phyloP scores from a whole-genome alignment of 1,140 invertebrate genomes.

The Meteorus sp. region DNA sequence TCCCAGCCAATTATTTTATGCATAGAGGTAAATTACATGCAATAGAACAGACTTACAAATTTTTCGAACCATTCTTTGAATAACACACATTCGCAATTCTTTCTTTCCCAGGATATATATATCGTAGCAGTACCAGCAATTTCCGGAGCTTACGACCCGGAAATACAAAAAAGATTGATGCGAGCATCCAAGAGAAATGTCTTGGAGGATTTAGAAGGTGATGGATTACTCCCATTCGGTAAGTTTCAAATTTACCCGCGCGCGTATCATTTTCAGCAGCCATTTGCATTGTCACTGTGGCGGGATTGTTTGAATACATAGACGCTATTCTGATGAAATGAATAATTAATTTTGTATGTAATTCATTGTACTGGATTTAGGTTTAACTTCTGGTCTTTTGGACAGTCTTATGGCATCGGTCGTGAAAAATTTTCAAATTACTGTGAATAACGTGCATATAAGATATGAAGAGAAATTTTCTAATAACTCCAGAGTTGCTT shows the following conservation, averaged over 20 bases:
- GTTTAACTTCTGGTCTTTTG: conserved; percentile 61
- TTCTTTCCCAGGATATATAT: conserved; percentile 69
- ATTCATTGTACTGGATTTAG: conserved; percentile 26
- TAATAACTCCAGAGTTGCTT: conserved; percentile 69
- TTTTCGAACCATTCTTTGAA: no score
- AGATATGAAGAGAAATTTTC: conserved; percentile 79
- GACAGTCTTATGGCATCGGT: conserved; percentile 75
- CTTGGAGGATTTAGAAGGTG: conserved; percentile 60
- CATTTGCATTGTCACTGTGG: conserved; percentile 11
- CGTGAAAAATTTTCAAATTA: conserved; percentile 81
- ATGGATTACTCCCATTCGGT: conserved; percentile 54
- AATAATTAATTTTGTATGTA: no score
- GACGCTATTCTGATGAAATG: no score
- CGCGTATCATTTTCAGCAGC: not conserved
- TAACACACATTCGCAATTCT: conserved; percentile 17
- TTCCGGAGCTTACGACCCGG: conserved; percentile 71
- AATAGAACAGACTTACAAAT: no score
- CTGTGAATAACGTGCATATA: conserved; percentile 78
- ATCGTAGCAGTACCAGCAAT: conserved; percentile 75
- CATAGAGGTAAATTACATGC: conserved; percentile 61
- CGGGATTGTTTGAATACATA: not conserved
- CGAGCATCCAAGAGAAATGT: conserved; percentile 72
- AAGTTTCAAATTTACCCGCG: conserved; percentile 6
- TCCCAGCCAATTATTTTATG: conserved; percentile 69
- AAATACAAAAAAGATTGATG: conserved; percentile 71